Evolutionary conservation across 2,113 vertebrate species (phyloP).

Genomic region (Vidua chalybeata): DNA sequence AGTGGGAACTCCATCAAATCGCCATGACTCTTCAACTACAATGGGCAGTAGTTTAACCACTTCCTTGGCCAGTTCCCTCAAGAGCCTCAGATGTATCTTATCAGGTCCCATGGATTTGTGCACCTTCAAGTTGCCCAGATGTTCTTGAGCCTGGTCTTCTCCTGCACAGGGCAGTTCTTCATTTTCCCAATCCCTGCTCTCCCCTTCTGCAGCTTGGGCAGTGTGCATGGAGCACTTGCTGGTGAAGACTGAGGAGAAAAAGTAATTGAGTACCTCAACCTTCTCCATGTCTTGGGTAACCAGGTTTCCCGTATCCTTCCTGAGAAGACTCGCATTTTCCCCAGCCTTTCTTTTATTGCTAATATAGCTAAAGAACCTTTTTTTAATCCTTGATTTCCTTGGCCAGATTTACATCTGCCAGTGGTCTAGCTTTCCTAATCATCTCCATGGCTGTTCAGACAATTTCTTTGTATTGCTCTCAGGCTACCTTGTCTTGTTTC

Average conservation of each 20-base stretch:
- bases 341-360: background rate
- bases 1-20: background rate
- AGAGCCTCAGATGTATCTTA: too few relatives aligned
- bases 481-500: background rate
- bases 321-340: background rate
- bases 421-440: background rate
- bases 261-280: background rate
- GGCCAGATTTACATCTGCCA: background rate
- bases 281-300: background rate
- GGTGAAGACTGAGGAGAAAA: background rate
- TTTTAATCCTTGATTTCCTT: background rate
- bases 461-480: background rate
- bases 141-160: background rate
- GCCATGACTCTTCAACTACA: background rate
- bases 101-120: background rate
- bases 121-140: background rate
- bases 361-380: background rate
- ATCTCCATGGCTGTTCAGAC: background rate
- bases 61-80: background rate
- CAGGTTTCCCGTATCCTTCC: background rate
- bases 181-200: background rate
- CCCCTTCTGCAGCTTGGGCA: background rate
- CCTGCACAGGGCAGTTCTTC: background rate
- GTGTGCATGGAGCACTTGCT: background rate
- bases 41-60: too few relatives aligned